Evolutionary conservation across 2,888 invertebrate species (phyloP).

Genomic region (Lasioglossum malachurum): DNA sequence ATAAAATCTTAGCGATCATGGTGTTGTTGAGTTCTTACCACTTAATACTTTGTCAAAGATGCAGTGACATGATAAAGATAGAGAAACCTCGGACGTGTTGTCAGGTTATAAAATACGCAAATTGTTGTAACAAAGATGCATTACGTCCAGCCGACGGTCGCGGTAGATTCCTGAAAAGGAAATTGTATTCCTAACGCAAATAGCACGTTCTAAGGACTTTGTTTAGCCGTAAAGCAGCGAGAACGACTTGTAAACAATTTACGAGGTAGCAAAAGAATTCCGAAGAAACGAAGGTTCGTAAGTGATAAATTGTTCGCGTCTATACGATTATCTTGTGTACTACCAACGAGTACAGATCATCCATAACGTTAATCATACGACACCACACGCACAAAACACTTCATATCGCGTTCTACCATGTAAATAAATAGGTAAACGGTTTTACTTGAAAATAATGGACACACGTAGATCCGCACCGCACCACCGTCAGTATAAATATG

Average conservation of each 20-base stretch:
- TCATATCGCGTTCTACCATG: conserved; percentile 36
- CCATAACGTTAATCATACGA: conserved; percentile 6
- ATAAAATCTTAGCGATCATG: background rate
- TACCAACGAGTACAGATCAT: conserved; percentile 20
- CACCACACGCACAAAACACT: conserved; percentile 41
- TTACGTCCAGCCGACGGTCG: conserved; percentile 50
- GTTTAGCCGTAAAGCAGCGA: conserved; percentile 36
- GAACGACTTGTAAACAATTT: conserved; percentile 68
- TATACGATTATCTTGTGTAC: conserved; percentile 19
- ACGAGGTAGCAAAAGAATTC: conserved; percentile 49
- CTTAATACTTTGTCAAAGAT: conserved; percentile 74
- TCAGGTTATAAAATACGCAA: conserved; percentile 75
- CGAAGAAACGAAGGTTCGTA: conserved; percentile 57
- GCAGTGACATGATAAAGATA: conserved; percentile 71
- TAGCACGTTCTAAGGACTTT: conserved; percentile 35
- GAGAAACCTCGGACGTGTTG: conserved; percentile 60
- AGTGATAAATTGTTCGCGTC: conserved; percentile 62
- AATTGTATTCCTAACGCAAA: conserved; percentile 53
- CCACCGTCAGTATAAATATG: conserved; percentile 73
- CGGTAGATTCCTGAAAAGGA: conserved; percentile 59
- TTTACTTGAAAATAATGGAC: conserved; percentile 68
- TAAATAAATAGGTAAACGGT: conserved; percentile 72
- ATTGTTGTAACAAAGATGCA: conserved; percentile 60
- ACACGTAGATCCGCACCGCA: conserved; percentile 69
- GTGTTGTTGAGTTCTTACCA: conserved; percentile 50